Evolutionary conservation across 2,113 vertebrate genomes (phyloP).

Genomic region (Chrysochloris asiatica): DNA sequence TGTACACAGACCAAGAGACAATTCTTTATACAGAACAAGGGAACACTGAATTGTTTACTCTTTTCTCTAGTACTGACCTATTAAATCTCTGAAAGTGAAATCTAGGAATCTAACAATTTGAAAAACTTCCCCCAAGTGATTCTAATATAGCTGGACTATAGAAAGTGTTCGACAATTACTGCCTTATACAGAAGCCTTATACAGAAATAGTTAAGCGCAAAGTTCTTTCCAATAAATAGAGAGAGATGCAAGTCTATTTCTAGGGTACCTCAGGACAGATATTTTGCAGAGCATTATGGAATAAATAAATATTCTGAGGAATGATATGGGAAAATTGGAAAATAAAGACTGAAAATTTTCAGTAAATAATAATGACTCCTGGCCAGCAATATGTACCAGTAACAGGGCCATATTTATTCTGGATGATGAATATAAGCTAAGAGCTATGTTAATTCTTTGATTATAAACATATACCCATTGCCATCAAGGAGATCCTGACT

Average conservation of each 20-base stretch:
- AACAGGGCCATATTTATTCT: neutral
- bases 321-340: neutral
- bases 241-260: constrained; percentile 53
- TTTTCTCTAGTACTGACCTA: no score
- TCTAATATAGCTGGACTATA: no score
- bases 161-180: no score
- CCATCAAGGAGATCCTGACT: no score
- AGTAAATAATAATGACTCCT: neutral
- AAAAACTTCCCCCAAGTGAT: no score
- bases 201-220: no score
- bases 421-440: neutral
- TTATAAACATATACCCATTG: neutral
- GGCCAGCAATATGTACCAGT: neutral
- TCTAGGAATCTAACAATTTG: no score
- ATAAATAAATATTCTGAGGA: constrained; percentile 16
- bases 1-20: no score
- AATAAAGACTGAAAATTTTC: neutral
- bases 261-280: constrained; percentile 35
- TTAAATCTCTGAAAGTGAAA: no score
- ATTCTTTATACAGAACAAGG: no score
- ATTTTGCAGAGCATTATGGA: constrained; percentile 43
- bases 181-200: no score
- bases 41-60: no score
- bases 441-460: neutral
- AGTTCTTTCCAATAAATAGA: constrained; percentile 15